A percentile compares a stretch with the other conserved stretches of the same genome.
These are phyloP conservation scores for Pangasianodon gigas DNA, from an alignment of 2,113 vertebrate genomes.

Conservation along the genomic window DNA sequence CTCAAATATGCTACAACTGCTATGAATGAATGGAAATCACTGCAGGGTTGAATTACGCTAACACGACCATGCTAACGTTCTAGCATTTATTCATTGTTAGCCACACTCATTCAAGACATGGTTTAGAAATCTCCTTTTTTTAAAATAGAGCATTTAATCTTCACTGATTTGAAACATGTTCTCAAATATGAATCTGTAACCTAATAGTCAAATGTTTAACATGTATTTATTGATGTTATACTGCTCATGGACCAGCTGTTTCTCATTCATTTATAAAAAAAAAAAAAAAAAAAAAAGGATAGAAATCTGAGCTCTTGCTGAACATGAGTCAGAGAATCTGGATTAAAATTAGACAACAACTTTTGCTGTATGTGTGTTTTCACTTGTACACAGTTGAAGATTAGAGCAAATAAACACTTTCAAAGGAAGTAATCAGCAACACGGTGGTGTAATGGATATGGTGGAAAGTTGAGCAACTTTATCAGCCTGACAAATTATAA, in stretches of 20 bases:
- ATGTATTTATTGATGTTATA: background rate
- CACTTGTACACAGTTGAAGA: background rate
- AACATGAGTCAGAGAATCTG: background rate
- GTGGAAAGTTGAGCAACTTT: background rate
- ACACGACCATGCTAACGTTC: background rate
- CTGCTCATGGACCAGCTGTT: constrained; percentile 1
- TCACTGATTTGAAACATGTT: background rate
- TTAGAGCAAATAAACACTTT: background rate
- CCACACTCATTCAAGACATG: background rate
- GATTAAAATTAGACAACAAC: background rate
- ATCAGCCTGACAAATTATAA: background rate
- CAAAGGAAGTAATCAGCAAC: background rate
- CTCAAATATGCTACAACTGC: background rate
- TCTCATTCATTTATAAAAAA: constrained; percentile 1
- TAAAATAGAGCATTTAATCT: background rate
- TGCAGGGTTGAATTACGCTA: background rate
- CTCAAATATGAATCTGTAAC: background rate
- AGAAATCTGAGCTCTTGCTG: constrained; percentile 1
- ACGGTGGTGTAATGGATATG: background rate
- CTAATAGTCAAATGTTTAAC: background rate
- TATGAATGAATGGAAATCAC: background rate
- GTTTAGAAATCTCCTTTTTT: background rate
- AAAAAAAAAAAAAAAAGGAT: background rate
- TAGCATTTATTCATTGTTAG: background rate
- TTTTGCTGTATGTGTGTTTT: background rate